Evolutionary conservation across 2,888 invertebrate genomes (phyloP), one percentile per base, ranked within the genome.

Genomic region (Thymelicus acteon): DNA sequence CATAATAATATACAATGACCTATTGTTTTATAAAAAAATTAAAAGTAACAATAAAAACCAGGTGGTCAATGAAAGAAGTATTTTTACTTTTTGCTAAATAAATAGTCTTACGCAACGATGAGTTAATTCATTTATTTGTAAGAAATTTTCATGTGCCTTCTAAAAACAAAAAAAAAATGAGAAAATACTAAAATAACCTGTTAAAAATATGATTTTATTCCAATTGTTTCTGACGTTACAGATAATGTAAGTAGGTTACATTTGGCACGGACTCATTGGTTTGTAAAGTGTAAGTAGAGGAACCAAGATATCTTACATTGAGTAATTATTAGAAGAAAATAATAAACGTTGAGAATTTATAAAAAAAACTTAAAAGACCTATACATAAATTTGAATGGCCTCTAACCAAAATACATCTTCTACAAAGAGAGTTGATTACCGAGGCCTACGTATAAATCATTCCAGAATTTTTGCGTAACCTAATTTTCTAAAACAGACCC

Each of bases 101-200:
- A 58, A 63, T 15, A 52, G 62, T 64, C 39, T 61, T 40, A 40
- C 44, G 40, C 44, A 40, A 61, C 52, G 67, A 71, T 80, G 80
- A 79, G 82, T 81, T 81, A 78, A 83, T 89, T 89, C 81, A 86
- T 93, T 91, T 89, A 83, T 91, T 91, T 85, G 79, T 92, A 93
- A 91, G 89, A 85, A 88, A 88, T 85, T 91, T 92, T 90, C 93
- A 93, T 93, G 93, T 93, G 93, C 93, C 93, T 93, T 93, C 91
- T 90, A 90, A 92, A 87, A 88, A 84, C 89, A 86, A 86, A 58
- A 69, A 44, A 63, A 58, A 58, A 88, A 84, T 82, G 85, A 80
- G 85, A 86, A 82, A 82, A 58, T 44, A 80, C 79, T 85, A 85
- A 81, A 79, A 75, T 84, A 87, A 87, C 87, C 82, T 85, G 84